Conservation (phyloP, 2,113 vertebrate genomes). For the Argyrosomus japonicus region DNA sequence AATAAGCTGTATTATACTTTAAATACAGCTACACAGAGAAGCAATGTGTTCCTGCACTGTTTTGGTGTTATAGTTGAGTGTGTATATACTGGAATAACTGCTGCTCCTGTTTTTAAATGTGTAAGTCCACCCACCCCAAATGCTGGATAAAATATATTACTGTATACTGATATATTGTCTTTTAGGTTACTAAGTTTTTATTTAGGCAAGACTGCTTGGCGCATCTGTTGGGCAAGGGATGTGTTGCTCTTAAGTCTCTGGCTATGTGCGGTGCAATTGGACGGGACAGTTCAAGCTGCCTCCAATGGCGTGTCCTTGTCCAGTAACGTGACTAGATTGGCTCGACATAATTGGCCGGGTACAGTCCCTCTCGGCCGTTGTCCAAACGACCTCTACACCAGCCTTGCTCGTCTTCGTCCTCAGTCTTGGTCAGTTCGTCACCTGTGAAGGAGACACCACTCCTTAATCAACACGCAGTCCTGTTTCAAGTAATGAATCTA, state of each 20-base stretch:
- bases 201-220: constrained; percentile 83
- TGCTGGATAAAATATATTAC: constrained; percentile 81
- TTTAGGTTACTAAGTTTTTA: constrained; percentile 83
- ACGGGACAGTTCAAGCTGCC: constrained; percentile 84
- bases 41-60: constrained; percentile 83
- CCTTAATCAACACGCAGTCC: constrained; percentile 10
- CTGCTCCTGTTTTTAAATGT: constrained; percentile 71
- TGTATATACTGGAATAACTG: constrained; percentile 79
- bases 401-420: constrained; percentile 97
- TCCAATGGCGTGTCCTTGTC: constrained; percentile 80
- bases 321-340: constrained; percentile 86
- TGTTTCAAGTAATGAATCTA: not conserved
- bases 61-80: constrained; percentile 71
- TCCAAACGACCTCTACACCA: constrained; percentile 99
- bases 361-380: constrained; percentile 94
- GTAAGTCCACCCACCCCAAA: constrained; percentile 73
- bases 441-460: constrained; percentile 81
- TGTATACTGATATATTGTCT: constrained; percentile 79
- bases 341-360: constrained; percentile 98
- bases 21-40: constrained; percentile 79
- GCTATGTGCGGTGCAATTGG: constrained; percentile 81
- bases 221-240: constrained; percentile 82
- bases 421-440: constrained; percentile 95
- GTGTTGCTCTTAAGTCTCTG: constrained; percentile 86
- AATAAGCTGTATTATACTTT: constrained; percentile 76